phyloP scores from a whole-genome alignment of 1,140 invertebrate genomes.

The Condylostylus longicornis region DNA sequence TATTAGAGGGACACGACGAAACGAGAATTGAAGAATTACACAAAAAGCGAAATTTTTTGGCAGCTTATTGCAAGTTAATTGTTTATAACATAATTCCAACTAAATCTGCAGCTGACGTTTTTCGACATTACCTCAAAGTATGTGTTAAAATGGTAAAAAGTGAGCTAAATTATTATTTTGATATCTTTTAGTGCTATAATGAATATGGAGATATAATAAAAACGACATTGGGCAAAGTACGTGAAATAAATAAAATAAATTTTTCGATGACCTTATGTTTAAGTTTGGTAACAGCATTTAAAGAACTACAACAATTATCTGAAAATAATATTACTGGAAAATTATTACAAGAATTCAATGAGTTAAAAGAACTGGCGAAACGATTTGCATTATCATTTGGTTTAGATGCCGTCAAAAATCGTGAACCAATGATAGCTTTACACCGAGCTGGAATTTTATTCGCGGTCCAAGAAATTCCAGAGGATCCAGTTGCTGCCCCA shows the following conservation, averaged over 20 bases:
- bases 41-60: conserved; percentile 87
- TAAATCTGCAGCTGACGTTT: conserved; percentile 80
- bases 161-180: conserved; percentile 8
- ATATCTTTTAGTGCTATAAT: conserved; percentile 69
- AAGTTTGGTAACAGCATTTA: conserved; percentile 38
- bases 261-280: conserved; percentile 90
- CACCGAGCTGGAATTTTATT: conserved; percentile 90
- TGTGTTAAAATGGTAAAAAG: conserved; percentile 8
- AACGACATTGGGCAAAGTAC: conserved; percentile 84
- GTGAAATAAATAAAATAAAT: conserved; percentile 94
- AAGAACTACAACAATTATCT: conserved; percentile 19
- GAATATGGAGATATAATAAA: conserved; percentile 99
- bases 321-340: conserved; percentile 20
- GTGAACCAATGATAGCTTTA: conserved; percentile 90
- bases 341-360: conserved; percentile 24
- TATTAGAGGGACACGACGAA: conserved; percentile 68
- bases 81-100: conserved; percentile 94
- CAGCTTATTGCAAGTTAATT: conserved; percentile 93
- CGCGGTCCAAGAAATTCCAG: conserved; percentile 46
- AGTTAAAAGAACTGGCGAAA: conserved; percentile 75
- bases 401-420: conserved; percentile 90
- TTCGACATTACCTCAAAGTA: conserved; percentile 94
- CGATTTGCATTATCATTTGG: conserved; percentile 95
- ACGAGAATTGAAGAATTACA: conserved; percentile 91
- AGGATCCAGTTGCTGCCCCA: conserved; percentile 61